Percentiles rank a stretch among this genome's conserved stretches.
phyloP scores from a whole-genome alignment of 2,113 vertebrate species.

The Todiramphus saurophagus region DNA sequence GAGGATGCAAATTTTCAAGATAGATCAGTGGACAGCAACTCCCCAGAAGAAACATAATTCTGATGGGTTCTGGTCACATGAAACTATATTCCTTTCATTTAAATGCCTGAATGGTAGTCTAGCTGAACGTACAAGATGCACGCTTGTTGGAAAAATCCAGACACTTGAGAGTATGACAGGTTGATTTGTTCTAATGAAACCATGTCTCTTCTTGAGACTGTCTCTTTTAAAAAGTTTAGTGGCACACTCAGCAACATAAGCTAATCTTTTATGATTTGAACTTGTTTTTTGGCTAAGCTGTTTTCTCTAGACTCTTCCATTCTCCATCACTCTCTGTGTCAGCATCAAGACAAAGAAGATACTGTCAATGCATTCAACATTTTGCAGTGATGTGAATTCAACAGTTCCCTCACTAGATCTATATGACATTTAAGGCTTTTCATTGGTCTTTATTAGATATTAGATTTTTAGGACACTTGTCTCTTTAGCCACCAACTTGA shows the following conservation, averaged over 20 bases:
- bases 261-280: not conserved
- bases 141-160: not conserved
- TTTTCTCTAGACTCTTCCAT: not conserved
- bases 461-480: not conserved
- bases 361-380: not conserved
- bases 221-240: not conserved
- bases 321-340: not conserved
- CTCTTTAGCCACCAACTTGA: not conserved
- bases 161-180: not conserved
- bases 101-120: conserved; percentile 19
- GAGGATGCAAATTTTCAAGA: conserved; percentile 52
- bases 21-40: conserved; percentile 42
- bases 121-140: not conserved
- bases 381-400: not conserved
- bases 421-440: not conserved
- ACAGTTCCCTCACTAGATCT: not conserved
- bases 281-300: not conserved
- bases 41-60: not conserved
- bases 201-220: not conserved
- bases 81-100: conserved; percentile 44
- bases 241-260: not conserved
- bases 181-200: conserved; percentile 11
- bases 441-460: not conserved
- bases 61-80: conserved; percentile 11
- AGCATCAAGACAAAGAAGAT: not conserved